Base-by-base conservation (phyloP, 2,113 vertebrate species). In the Elephantulus edwardii region DNA sequence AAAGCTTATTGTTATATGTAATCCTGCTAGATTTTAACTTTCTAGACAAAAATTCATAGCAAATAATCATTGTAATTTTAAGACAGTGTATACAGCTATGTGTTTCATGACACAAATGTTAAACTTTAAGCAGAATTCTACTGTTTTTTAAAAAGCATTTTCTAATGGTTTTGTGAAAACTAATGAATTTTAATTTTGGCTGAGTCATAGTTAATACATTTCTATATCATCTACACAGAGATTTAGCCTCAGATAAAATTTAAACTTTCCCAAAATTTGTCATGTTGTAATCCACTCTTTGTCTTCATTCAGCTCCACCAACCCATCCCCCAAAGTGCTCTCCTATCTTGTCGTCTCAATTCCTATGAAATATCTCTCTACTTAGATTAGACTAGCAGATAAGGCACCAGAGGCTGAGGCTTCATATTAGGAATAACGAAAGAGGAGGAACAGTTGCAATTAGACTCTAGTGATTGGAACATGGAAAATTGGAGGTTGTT, bases 31-130 rank as follows among this genome's bases (percentile, higher is more conserved):
- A 6, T 64, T 87, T 77, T 76, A 79, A n/a, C 56, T 71, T 70
- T 93, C 54, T 71, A 72, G 83, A 14, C 60, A 92, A 72, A 54
- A 81, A 78, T 71, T 82, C 52, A 71, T 9, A 44, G 58, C 79
- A 71, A 87, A 60, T 35, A 56, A 8, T 79, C 56, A 20, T 68
- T 54, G 20, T 13, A 83, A 28, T 14, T 76, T 66, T 60, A 13
- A 90, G 87, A 58, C 16, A 26, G 58, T 17, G 2, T 16, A 9
- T 16, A 8, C 5, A 76, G 58, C 56, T 42, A 6, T 40, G 54
- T 40, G 60, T 44, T 66, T 83, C 13, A n/a, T 16, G 0, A 4
- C 80, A 87, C 81, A 83, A 78, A 74, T 35, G 33, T 62, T 93
- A 33, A 88, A 77, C 58, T 75, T 93, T 46, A 70, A 91, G 66